Evolutionary conservation across 2,113 vertebrate genomes (phyloP), one percentile per base, ranked within the genome.

Genomic region (Charadrius vociferus): DNA sequence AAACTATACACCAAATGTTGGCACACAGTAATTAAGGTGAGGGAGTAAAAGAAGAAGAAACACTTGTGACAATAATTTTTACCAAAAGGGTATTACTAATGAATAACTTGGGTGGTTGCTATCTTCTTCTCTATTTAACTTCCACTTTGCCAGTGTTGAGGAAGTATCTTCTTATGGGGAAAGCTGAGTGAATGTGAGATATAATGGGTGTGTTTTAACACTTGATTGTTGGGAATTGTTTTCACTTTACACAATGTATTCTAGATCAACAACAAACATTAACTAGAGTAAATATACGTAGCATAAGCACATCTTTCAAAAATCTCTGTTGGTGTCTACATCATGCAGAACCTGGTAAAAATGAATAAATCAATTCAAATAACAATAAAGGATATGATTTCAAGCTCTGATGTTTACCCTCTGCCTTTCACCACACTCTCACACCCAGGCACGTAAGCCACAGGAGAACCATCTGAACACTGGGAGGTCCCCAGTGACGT

Each of bases 401-500:
- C 52, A 80, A 77, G 62, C 12, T 82, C 37, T 71, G 73, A 67
- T 53, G 27, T 39, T 88, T 50, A 13, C 27, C 6, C 43, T 50
- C 27, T 82, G 53, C 21, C 47, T 77, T 52, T 26, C 45, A 47
- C 30, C 36, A 23, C 17, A 50, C 45, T 89, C n/a, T 43, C 37
- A 53, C 24, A 73, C 3, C 9, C n/a, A 65, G 47, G 19, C 53
- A 72, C 4, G 3, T 10, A 43, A 59, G 16, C 21, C 88, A n/a
- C 16, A 53, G 65, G 19, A 92, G 27, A 88, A 18, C 14, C 12
- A 32, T 8, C 8, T 24, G 39, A 82, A 39, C 27, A 1, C 9
- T 4, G 49, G 68, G 39, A 53, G 68, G 55, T 21, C n/a, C 24
- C 10, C 2, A 11, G 55, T 0, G 0, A 66, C 0, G 0, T 9